phyloP scores from a whole-genome alignment of 2,888 invertebrate species.

The Fragum whitleyi region DNA sequence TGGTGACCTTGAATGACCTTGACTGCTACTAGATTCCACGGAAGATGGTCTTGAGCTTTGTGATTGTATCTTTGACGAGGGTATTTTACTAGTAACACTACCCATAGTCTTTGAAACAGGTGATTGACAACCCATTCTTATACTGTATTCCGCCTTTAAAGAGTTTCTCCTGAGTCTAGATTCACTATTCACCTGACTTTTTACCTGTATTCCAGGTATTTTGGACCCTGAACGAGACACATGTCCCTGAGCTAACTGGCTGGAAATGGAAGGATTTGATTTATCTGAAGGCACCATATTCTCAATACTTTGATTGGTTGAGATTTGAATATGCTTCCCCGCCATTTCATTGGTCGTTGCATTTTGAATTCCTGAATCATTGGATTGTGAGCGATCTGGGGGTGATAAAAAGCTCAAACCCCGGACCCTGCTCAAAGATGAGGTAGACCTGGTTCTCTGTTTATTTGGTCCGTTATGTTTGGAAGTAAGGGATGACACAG shows the following conservation, averaged over 20 bases:
- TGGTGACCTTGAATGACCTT: constrained; percentile 48
- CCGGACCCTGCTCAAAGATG: constrained; percentile 57
- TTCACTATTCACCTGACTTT: constrained; percentile 39
- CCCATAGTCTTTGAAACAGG: constrained; percentile 6
- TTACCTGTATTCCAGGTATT: constrained; percentile 38
- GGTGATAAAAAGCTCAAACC: constrained; percentile 51
- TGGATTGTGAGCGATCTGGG: constrained; percentile 45
- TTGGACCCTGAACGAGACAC: constrained; percentile 37
- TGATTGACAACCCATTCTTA: constrained; percentile 65
- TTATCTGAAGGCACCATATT: constrained; percentile 52
- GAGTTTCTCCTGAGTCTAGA: constrained; percentile 47
- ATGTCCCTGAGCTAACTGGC: constrained; percentile 35
- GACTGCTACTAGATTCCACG: constrained; percentile 29
- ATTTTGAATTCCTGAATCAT: constrained; percentile 62
- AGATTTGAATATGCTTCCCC: neutral
- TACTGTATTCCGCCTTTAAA: constrained; percentile 66
- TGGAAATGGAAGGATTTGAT: constrained; percentile 49
- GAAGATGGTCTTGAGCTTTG: constrained; percentile 44
- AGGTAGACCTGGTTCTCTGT: constrained; percentile 64
- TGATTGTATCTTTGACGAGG: constrained; percentile 23
- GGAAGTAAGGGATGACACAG: constrained; percentile 58
- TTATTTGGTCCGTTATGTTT: constrained; percentile 57
- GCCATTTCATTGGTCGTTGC: constrained; percentile 42
- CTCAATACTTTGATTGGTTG: constrained; percentile 12
- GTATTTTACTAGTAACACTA: constrained; percentile 11